Base-by-base conservation (phyloP, 64 coral and sea anemone species). In the Montipora cactus region DNA sequence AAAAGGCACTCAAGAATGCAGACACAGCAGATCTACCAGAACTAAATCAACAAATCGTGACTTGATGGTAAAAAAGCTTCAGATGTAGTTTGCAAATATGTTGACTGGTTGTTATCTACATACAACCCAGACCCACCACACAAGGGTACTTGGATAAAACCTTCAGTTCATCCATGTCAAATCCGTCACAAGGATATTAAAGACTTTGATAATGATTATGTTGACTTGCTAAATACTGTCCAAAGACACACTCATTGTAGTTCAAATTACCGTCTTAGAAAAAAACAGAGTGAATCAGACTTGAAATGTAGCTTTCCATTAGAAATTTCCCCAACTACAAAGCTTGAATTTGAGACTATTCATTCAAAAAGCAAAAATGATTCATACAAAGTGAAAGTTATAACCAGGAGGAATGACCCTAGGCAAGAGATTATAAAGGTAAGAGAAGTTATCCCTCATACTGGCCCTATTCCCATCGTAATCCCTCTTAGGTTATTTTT, bases 311-410 rank as follows among this genome's bases (percentile, higher is more conserved):
- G 80, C n/a, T 82, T 82, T 82, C 80, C 80, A 82, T 61, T 59
- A 59, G 4, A 82, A 82, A 49, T 52, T 82, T 82, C 16, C 80
- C 19, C 59, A 19, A 82, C 19, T 59, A 73, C 89, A 81, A 91
- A 70, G 61, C 67, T 91, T 5, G 50, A 67, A 49, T 91, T 23
- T 91, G 89, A 91, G 51, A 8, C 68, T 8, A 53, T 90, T 79
- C 53, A 23, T 23, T 23, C 23, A 23, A 23, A 23, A 23, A 23
- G 23, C 23, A 23, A 23, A 23, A 23, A 23, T 23, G 23, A 23
- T 23, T 23, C 23, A 90, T 91, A 91, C 78, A 91, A 78, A 91
- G 77, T 78, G 7, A 91, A 82, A 64, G 55, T 91, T 21, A 58
- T 74, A 21, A 91, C 90, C 12, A 83, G 75, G 67, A 81, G 77